These are phyloP conservation scores for Timema podura DNA, from an alignment of 2,888 invertebrate genomes.

Conservation along the genomic window DNA sequence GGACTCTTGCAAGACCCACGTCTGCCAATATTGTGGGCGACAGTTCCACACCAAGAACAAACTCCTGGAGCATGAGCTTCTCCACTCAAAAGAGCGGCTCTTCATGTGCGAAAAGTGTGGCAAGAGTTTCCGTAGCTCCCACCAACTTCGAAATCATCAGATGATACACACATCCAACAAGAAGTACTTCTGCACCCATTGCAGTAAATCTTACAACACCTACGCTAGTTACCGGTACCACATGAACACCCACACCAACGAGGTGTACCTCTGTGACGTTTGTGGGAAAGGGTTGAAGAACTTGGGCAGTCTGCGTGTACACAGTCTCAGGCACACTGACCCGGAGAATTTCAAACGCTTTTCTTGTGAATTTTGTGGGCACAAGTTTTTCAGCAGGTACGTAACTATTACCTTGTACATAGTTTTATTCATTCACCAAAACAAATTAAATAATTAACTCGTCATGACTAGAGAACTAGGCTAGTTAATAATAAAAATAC, in stretches of 20 bases:
- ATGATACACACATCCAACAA: slow-evolving; percentile 23
- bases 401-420: not conserved
- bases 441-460: not conserved
- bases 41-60: slow-evolving; percentile 7
- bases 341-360: slow-evolving; percentile 6
- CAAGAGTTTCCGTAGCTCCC: slow-evolving; percentile 36
- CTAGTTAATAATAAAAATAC: too few species aligned
- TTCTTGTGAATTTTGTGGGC: not conserved
- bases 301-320: slow-evolving; percentile 6
- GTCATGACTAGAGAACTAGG: too few species aligned
- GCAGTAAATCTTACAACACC: slow-evolving; percentile 27
- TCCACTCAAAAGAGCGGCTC: slow-evolving; percentile 20
- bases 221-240: slow-evolving; percentile 11
- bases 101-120: slow-evolving; percentile 39
- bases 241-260: slow-evolving; percentile 20
- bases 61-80: slow-evolving; percentile 25
- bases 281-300: slow-evolving; percentile 24
- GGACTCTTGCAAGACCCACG: not conserved
- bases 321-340: slow-evolving; percentile 6
- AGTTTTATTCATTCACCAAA: not conserved
- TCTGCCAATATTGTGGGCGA: not conserved
- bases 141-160: slow-evolving; percentile 25
- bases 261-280: slow-evolving; percentile 25
- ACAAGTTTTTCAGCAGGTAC: slow-evolving; percentile 7
- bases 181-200: slow-evolving; percentile 24